Base-by-base conservation (phyloP, 2,797 vertebrate genomes). In the Carduelis carduelis region DNA sequence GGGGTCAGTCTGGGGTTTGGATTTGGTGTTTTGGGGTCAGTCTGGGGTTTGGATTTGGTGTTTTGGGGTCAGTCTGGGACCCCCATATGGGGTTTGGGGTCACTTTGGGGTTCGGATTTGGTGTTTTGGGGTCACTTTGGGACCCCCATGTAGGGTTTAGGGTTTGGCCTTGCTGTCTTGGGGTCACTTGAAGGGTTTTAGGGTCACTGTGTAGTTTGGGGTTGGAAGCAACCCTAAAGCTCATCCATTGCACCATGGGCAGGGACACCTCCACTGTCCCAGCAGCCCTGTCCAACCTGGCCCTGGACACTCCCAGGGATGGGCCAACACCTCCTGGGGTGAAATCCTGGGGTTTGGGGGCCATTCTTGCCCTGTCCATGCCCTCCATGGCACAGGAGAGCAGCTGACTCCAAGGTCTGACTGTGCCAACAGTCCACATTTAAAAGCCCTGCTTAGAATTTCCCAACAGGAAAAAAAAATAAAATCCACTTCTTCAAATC, bases 221-320 rank as follows among this genome's bases (percentile, higher is more conserved):
- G 34, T 3, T 56, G 43, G 52, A 41, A 41, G 5, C 11, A 14
- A 23, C 46, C 7, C 59, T 21, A 8, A 46, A 53, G n/a, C 9
- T 2, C 34, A 52, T 34, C 65, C 52, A 15, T 5, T 27, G 11
- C 37, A 41, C n/a, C 50, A 17, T 1, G 10, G 6, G 17, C 44
- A 70, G n/a, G 28, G 24, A 70, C 24, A 52, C 5, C 18, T 7
- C 26, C 26, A 17, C 15, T 2, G 4, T 0, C 10, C 12, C 80
- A 71, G 12, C 30, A 46, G 44, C 39, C 24, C 64, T 1, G 0
- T 50, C 32, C 70, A 82, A 1, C 3, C 52, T 16, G 24, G 61
- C 34, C 24, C 16, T 18, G n/a, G 43, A 21, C 23, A 26, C 11
- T 39, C 9, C 44, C 57, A 78, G 39, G 52, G 21, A 39, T 16